Evolutionary conservation across 2,888 invertebrate species (phyloP), one percentile per base, ranked within the genome.

Genomic region (Agrypnus murinus): DNA sequence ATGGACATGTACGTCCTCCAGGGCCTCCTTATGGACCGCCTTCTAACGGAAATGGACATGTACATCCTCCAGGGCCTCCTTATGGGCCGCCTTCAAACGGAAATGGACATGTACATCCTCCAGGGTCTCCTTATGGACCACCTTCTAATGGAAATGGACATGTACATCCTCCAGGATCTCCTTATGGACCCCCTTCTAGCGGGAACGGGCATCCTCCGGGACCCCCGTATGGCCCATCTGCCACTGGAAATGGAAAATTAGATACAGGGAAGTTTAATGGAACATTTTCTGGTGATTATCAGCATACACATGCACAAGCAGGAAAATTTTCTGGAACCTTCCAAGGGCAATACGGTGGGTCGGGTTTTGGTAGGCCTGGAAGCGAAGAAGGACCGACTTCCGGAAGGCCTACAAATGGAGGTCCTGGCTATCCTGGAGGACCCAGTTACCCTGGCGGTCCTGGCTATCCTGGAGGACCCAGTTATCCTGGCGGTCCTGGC

Each of bases 1-100:
- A 12, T 79, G 80, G 8, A 71, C 69, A 45, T 79, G 80, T 73
- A 73, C 70, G 36, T 80, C 81, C 50, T 70, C 80, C 71, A 9
- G 82, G 82, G 0, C 74, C 76, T 45, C 81, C 81, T 68, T 65
- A 43, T 17, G 31, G 34, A 7, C 9, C 32, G 10, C 31, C 25
- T 25, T n/a, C 15, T 25, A 1, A 50, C 12, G n/a, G n/a, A 7
- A 7, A 34, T 14, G 50, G 50, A 9, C 50, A 50, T 48, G 48
- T n/a, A 1, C 19, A 45, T 48, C 62, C 62, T 31, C 77, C n/a
- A 57, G 75, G 65, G 74, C 80, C 25, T 75, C 75, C 25, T 36
- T 55, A 69, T 15, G 43, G 63, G 15, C 32, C 25, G 17, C 43
- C 57, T 9, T 12, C 36, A 15, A 31, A 36, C 12, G 8, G 10